Percentiles rank a stretch among this genome's conserved stretches.
phyloP scores from a whole-genome alignment of 2,797 vertebrate genomes.

The Denticeps clupeoides region DNA sequence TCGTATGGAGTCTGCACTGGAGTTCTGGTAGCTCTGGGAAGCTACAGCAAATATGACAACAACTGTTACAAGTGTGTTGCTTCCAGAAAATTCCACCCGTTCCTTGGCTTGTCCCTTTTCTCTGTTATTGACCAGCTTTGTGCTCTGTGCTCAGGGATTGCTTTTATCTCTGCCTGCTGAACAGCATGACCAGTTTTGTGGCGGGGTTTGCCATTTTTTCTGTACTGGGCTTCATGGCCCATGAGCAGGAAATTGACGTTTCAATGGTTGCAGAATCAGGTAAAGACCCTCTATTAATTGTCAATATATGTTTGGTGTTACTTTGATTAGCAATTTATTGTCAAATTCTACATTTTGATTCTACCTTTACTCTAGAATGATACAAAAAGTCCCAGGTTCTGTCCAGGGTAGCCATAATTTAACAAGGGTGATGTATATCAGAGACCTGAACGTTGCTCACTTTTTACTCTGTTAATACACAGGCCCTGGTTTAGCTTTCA shows the following conservation, averaged over 20 bases:
- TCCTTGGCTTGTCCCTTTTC: too few relatives aligned
- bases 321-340: too few relatives aligned
- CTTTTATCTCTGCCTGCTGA: constrained; percentile 78
- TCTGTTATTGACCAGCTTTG: too few relatives aligned
- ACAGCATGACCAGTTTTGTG: constrained; percentile 81
- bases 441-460: too few relatives aligned
- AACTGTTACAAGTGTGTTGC: constrained; percentile 60
- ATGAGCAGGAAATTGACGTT: constrained; percentile 76
- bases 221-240: constrained; percentile 88
- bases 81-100: too few relatives aligned
- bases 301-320: background rate
- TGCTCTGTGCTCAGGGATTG: constrained; percentile 63
- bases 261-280: constrained; percentile 85
- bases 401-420: too few relatives aligned
- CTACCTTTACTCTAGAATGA: too few relatives aligned
- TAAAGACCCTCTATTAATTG: constrained; percentile 31
- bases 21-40: constrained; percentile 59
- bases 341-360: too few relatives aligned
- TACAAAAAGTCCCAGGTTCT: too few relatives aligned
- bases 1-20: constrained; percentile 64
- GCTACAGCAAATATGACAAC: constrained; percentile 66
- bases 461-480: constrained; percentile 9
- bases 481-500: constrained; percentile 93
- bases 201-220: constrained; percentile 95
- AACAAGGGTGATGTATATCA: too few relatives aligned